Evolutionary conservation across 2,113 vertebrate species (phyloP).

Genomic region (Pelusios castaneus): DNA sequence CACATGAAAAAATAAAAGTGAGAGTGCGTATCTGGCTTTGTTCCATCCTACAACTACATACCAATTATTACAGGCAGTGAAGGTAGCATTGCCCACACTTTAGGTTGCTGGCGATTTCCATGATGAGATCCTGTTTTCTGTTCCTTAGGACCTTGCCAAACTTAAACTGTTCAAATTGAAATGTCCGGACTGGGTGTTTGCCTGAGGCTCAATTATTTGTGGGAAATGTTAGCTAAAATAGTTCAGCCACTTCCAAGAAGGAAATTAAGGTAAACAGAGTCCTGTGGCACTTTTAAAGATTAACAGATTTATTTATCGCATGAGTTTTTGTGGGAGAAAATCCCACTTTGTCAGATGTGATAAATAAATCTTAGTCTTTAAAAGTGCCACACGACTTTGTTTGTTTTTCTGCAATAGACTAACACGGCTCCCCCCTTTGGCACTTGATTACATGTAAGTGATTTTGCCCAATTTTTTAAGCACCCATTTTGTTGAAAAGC

Average conservation of each 20-base stretch:
- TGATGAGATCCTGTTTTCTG: not conserved
- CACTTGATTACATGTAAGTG: no score
- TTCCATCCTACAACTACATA: rapidly evolving
- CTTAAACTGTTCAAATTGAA: not conserved
- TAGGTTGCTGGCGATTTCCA: not conserved
- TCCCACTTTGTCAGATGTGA: no score
- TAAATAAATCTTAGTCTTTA: no score
- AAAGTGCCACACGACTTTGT: no score
- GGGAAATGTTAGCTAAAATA: not conserved
- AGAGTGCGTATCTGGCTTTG: not conserved
- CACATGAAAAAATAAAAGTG: not conserved
- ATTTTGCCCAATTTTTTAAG: not conserved
- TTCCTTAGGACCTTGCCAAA: not conserved
- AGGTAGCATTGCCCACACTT: not conserved
- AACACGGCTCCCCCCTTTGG: no score
- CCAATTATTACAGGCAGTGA: not conserved
- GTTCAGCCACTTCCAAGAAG: not conserved
- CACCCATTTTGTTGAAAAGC: not conserved
- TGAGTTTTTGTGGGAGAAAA: no score
- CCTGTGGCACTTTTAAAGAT: no score
- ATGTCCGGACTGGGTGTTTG: not conserved
- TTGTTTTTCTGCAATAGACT: no score
- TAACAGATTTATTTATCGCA: no score
- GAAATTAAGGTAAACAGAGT: not conserved
- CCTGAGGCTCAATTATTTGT: not conserved